These are phyloP conservation scores for Phoeniculus purpureus DNA, from an alignment of 2,797 vertebrate species.

Conservation along the genomic window DNA sequence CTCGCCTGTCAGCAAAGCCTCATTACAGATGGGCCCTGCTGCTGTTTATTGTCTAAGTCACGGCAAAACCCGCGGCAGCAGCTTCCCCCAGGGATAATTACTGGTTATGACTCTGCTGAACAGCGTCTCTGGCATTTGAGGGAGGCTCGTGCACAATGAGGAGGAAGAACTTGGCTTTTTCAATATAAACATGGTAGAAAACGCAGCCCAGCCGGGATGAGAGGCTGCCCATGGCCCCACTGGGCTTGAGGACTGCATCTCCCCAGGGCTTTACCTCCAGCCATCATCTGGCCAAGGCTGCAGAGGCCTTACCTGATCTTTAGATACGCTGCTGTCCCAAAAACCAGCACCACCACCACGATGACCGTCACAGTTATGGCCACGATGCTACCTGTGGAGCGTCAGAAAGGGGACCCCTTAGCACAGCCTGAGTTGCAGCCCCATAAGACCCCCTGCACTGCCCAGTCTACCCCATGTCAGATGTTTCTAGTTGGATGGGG, in stretches of 20 bases:
- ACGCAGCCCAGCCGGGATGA: fast-evolving
- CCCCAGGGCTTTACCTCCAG: not conserved
- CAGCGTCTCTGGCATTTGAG: not conserved
- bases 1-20: conserved; percentile 26
- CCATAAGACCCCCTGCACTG: fast-evolving
- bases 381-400: conserved; percentile 76
- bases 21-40: conserved; percentile 34
- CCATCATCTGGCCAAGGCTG: not conserved
- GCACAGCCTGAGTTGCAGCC: fast-evolving
- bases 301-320: conserved; percentile 78
- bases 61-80: not conserved
- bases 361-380: conserved; percentile 80
- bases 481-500: fast-evolving
- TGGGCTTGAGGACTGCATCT: fast-evolving
- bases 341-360: conserved; percentile 76
- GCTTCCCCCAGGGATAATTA: conserved; percentile 4
- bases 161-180: not conserved
- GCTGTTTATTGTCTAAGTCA: conserved; percentile 24
- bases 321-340: conserved; percentile 75
- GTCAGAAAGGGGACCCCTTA: not conserved
- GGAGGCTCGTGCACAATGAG: not conserved
- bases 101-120: not conserved
- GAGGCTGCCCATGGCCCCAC: not conserved
- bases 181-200: fast-evolving
- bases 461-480: not conserved